Percentiles rank a stretch among this genome's conserved stretches.
These are phyloP conservation scores for Eristalinus sepulchralis DNA, from an alignment of 2,888 invertebrate genomes.

Conservation along the genomic window DNA sequence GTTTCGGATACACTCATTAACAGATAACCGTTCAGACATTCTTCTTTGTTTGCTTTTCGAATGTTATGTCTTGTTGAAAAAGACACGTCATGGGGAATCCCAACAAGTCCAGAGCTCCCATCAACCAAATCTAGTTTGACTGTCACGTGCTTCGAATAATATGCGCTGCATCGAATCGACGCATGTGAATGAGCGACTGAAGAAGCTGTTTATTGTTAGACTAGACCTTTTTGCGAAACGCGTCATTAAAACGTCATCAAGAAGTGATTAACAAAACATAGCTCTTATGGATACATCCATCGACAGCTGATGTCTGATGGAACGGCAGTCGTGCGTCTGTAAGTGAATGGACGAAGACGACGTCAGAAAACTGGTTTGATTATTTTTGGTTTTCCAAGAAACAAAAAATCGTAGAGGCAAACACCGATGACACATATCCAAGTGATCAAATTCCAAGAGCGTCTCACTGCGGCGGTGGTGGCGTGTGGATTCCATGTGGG, in stretches of 20 bases:
- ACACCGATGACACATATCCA: constrained; percentile 24
- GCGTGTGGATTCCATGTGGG: background rate
- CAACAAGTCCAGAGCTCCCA: background rate
- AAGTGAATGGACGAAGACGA: background rate
- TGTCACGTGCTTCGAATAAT: background rate
- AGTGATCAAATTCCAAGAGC: background rate
- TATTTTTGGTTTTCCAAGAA: background rate
- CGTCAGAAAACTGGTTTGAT: background rate
- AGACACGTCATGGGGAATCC: background rate
- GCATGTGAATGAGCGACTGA: background rate
- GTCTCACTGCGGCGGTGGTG: background rate
- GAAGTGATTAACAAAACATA: background rate
- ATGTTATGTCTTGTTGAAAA: background rate
- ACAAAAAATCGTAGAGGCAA: background rate
- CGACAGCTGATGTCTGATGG: background rate
- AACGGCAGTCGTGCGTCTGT: too few relatives aligned
- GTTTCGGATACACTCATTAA: background rate
- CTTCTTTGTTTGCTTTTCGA: background rate
- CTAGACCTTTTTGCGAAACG: background rate
- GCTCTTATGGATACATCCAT: too few relatives aligned
- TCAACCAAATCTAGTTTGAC: background rate
- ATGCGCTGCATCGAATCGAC: background rate
- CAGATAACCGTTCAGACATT: background rate
- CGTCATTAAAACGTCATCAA: background rate
- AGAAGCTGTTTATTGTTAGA: background rate